Percentiles rank a stretch among this genome's conserved stretches.
Evolutionary conservation across 2,797 vertebrate species (phyloP).

Genomic region (Muscicapa striata): DNA sequence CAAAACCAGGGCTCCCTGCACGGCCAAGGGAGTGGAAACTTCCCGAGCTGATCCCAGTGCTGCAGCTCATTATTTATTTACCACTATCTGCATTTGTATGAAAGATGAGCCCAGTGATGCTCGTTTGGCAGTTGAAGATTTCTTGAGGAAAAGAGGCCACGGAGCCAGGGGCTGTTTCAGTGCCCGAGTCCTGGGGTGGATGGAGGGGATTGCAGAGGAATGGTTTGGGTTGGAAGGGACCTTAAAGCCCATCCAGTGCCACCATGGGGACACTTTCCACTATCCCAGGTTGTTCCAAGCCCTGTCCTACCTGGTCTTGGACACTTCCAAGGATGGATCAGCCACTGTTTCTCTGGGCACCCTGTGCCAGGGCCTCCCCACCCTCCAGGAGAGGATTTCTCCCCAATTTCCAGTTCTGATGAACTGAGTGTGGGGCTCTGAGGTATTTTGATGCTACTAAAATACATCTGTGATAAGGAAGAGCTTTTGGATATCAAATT

Average conservation of each 20-base stretch:
- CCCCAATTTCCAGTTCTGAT: not conserved
- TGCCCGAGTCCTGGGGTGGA: not conserved
- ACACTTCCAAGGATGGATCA: not conserved
- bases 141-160: not conserved
- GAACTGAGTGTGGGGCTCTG: not conserved
- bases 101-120: not conserved
- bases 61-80: constrained; percentile 36
- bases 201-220: not conserved
- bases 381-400: not conserved
- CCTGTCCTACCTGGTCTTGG: not conserved
- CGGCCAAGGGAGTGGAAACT: not conserved
- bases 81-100: not conserved
- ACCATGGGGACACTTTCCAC: not conserved
- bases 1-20: not conserved
- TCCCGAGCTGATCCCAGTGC: not conserved
- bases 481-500: not conserved
- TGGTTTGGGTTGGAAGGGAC: not conserved
- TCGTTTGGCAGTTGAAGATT: not conserved
- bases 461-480: not conserved
- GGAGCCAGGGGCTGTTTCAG: not conserved
- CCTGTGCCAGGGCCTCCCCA: not conserved
- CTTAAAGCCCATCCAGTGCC: not conserved
- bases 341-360: not conserved
- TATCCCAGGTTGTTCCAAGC: not conserved
- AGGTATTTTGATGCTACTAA: not conserved